phyloP scores from a whole-genome alignment of 1,140 invertebrate species.

The Antheraea mylitta region DNA sequence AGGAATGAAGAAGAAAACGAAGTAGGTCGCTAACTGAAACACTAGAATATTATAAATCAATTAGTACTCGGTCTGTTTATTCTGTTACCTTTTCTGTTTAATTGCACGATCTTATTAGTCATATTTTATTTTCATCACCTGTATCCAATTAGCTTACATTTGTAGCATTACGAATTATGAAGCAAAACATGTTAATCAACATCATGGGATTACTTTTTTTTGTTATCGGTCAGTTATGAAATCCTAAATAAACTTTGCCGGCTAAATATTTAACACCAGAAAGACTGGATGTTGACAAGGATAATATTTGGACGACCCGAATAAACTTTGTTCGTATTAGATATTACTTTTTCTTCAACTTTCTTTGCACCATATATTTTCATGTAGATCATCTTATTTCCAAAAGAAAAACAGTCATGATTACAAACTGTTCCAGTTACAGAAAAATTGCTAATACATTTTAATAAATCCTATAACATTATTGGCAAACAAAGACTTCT shows the following conservation, averaged over 20 bases:
- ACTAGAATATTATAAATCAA: too few species aligned
- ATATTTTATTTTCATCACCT: too few species aligned
- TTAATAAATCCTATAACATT: neutral
- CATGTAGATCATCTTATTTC: neutral
- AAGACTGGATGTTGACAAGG: neutral
- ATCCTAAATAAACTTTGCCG: neutral
- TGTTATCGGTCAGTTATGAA: neutral
- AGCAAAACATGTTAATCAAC: neutral
- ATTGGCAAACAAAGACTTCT: neutral
- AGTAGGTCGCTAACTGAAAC: too few species aligned
- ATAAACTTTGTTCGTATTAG: neutral
- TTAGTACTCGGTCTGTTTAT: too few species aligned
- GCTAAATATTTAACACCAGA: neutral
- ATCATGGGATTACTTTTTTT: neutral
- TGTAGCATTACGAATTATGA: neutral
- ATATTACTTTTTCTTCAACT: neutral
- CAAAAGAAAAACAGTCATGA: neutral
- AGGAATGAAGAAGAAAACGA: too few species aligned
- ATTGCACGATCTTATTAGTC: too few species aligned
- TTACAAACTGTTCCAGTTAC: neutral
- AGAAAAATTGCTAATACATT: neutral
- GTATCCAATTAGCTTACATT: too few species aligned
- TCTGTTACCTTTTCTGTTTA: too few species aligned
- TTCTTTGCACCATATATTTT: neutral
- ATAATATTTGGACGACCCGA: constrained; percentile 1